A percentile compares a stretch with the other conserved stretches of the same genome.
phyloP scores from a whole-genome alignment of 2,888 invertebrate genomes.

The Sussaba pulchella region DNA sequence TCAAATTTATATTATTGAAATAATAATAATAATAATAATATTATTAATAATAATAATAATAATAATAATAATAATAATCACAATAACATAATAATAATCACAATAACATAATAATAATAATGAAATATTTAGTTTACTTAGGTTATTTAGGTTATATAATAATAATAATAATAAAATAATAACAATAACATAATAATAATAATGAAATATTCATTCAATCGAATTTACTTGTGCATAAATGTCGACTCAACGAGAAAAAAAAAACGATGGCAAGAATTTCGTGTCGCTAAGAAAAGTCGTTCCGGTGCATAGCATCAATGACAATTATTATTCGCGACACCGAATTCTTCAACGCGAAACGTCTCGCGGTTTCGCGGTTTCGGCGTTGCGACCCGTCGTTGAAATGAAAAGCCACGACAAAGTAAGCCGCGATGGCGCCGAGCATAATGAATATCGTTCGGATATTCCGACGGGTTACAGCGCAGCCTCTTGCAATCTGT shows the following conservation, averaged over 20 bases:
- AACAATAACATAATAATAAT: too few species aligned
- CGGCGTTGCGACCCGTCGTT: constrained; percentile 65
- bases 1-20: too few species aligned
- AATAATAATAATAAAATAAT: too few species aligned
- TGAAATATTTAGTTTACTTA: too few species aligned
- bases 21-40: too few species aligned
- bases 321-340: constrained; percentile 70
- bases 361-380: constrained; percentile 70
- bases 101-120: too few species aligned
- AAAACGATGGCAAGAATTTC: background rate
- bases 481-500: constrained; percentile 36
- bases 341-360: constrained; percentile 69
- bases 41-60: too few species aligned
- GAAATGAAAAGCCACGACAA: constrained; percentile 54
- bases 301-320: constrained; percentile 41
- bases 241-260: constrained; percentile 3
- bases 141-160: too few species aligned
- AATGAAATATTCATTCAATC: too few species aligned
- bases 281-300: constrained; percentile 16
- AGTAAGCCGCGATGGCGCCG: constrained; percentile 56
- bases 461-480: constrained; percentile 47
- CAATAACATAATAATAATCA: too few species aligned
- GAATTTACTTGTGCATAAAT: background rate
- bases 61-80: too few species aligned
- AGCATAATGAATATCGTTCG: constrained; percentile 58